These are phyloP conservation scores for Ptilorrhoa leucosticta DNA, from an alignment of 2,113 vertebrate species.

Conservation along the genomic window DNA sequence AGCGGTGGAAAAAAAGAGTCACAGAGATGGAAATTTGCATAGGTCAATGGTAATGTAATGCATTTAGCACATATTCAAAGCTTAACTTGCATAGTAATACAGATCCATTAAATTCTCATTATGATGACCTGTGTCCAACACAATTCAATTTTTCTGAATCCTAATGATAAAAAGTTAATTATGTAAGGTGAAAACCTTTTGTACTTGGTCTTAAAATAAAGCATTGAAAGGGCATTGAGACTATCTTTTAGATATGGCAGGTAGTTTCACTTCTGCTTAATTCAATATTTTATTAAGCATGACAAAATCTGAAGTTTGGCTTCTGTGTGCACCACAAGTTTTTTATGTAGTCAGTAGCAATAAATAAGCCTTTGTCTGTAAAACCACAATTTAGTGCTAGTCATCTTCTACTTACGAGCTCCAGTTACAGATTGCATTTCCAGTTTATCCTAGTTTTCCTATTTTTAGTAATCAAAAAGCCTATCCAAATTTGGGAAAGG, in stretches of 20 bases:
- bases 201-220: slow-evolving; percentile 67
- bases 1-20: slow-evolving; percentile 57
- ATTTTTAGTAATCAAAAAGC: slow-evolving; percentile 30
- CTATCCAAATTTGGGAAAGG: neutral
- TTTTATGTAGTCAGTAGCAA: slow-evolving; percentile 54
- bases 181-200: slow-evolving; percentile 74
- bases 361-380: slow-evolving; percentile 48
- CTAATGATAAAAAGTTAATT: slow-evolving; percentile 80
- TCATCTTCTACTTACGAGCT: slow-evolving; percentile 12
- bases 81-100: slow-evolving; percentile 67
- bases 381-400: neutral
- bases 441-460: neutral
- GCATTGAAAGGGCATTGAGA: slow-evolving; percentile 57
- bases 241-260: slow-evolving; percentile 47
- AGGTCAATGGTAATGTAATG: slow-evolving; percentile 74
- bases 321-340: slow-evolving; percentile 52
- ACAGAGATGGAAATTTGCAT: slow-evolving; percentile 74
- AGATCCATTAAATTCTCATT: slow-evolving; percentile 78
- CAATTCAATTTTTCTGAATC: slow-evolving; percentile 74
- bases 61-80: slow-evolving; percentile 65
- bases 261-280: slow-evolving; percentile 54
- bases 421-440: neutral
- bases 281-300: slow-evolving; percentile 72
- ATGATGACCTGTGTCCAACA: slow-evolving; percentile 76
- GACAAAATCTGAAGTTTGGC: slow-evolving; percentile 59